phyloP scores from a whole-genome alignment of 2,888 invertebrate genomes.

The Cephus runcator region DNA sequence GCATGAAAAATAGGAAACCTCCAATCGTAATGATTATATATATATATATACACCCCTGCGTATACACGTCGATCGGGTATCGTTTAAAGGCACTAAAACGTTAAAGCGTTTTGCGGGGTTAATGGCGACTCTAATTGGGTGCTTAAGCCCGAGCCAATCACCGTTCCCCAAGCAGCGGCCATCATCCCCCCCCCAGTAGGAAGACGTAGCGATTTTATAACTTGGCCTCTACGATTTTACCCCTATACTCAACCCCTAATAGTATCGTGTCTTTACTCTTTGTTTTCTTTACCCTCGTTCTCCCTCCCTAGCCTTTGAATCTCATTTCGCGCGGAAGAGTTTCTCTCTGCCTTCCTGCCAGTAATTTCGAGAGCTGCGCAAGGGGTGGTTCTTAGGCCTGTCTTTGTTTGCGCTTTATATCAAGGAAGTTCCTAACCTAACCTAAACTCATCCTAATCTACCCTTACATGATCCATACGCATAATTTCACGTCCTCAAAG shows the following conservation, averaged over 20 bases:
- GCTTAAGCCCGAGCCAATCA: constrained; percentile 20
- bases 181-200: not conserved
- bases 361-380: no score
- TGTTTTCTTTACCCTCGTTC: not conserved
- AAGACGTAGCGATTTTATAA: constrained; percentile 14
- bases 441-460: no score
- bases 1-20: no score
- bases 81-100: constrained; percentile 25
- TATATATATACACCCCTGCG: no score
- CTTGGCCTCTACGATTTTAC: constrained; percentile 11
- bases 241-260: not conserved
- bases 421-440: no score
- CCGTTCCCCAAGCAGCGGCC: constrained; percentile 9
- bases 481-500: no score
- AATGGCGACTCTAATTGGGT: constrained; percentile 24
- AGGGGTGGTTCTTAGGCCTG: no score
- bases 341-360: no score
- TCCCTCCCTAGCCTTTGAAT: not conserved
- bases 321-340: not conserved
- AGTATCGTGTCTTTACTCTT: constrained; percentile 1
- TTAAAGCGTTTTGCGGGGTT: constrained; percentile 16
- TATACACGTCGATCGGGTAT: constrained; percentile 13
- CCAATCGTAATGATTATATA: no score
- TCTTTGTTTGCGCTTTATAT: no score
- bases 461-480: no score